phyloP scores from a whole-genome alignment of 2,113 vertebrate species.

The Rhodinocichla rosea region DNA sequence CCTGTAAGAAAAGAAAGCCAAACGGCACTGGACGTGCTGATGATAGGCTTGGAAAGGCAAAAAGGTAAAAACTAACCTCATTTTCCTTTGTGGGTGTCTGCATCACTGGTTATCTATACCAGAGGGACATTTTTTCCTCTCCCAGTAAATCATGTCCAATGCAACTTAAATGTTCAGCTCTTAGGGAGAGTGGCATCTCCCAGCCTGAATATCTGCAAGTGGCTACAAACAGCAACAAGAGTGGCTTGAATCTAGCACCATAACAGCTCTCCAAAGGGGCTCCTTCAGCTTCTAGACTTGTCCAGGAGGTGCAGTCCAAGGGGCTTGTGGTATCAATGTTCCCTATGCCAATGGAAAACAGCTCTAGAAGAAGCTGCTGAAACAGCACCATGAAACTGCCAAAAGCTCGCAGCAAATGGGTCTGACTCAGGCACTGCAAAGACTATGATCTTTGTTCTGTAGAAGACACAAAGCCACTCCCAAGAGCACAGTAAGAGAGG shows the following conservation, averaged over 20 bases:
- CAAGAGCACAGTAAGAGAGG: neutral
- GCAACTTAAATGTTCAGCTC: neutral
- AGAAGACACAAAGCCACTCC: neutral
- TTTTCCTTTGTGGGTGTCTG: neutral
- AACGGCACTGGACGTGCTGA: neutral
- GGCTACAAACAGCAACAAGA: neutral
- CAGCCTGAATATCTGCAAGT: neutral
- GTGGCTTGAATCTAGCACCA: fast-evolving
- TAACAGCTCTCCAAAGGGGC: neutral
- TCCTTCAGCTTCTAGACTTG: neutral
- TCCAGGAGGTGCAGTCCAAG: neutral
- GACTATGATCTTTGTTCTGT: neutral
- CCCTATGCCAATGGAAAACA: neutral
- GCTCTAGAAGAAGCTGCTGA: neutral
- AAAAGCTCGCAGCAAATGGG: neutral
- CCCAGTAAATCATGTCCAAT: neutral
- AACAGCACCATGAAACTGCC: neutral
- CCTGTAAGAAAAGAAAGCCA: neutral
- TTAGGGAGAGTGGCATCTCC: neutral
- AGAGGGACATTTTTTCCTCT: neutral
- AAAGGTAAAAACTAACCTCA: neutral
- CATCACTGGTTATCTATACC: neutral
- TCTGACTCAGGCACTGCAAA: neutral
- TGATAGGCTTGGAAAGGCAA: neutral
- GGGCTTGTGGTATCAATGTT: neutral